A percentile compares a stretch with the other conserved stretches of the same genome.
Evolutionary conservation across 2,113 vertebrate species (phyloP).

Genomic region (Halichoeres trimaculatus): DNA sequence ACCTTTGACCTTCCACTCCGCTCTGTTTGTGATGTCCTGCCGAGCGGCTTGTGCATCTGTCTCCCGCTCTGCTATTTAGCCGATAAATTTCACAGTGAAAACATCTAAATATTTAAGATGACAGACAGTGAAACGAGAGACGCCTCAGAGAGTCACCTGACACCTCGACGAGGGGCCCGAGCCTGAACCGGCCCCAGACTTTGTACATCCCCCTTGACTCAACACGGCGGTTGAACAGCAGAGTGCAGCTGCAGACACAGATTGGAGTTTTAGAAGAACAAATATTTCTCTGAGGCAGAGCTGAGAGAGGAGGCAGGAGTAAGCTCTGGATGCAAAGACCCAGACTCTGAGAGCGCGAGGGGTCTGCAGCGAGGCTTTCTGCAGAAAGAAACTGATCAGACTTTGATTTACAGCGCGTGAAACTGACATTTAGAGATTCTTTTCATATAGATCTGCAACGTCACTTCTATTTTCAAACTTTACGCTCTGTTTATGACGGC

Average conservation of each 20-base stretch:
- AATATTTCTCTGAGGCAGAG: conserved; percentile 54
- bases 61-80: conserved; percentile 38
- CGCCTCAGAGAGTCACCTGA: conserved; percentile 64
- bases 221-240: conserved; percentile 60
- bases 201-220: conserved; percentile 57
- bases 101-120: conserved; percentile 77
- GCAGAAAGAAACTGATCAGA: conserved; percentile 2
- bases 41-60: conserved; percentile 62
- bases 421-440: too few relatives aligned
- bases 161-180: conserved; percentile 42
- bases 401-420: too few relatives aligned
- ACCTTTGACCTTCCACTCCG: conserved; percentile 56
- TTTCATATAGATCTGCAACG: too few relatives aligned
- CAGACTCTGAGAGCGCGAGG: not conserved
- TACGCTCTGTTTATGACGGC: too few relatives aligned
- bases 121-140: conserved; percentile 64
- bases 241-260: conserved; percentile 72
- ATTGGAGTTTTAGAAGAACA: conserved; percentile 64
- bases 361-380: conserved; percentile 2
- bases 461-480: too few relatives aligned
- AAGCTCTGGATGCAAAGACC: conserved; percentile 9
- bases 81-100: conserved; percentile 72
- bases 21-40: conserved; percentile 56
- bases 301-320: conserved; percentile 27
- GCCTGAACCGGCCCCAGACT: conserved; percentile 19